Conservation (phyloP, 2,888 invertebrate species). For the Pachymerium ferrugineum region DNA sequence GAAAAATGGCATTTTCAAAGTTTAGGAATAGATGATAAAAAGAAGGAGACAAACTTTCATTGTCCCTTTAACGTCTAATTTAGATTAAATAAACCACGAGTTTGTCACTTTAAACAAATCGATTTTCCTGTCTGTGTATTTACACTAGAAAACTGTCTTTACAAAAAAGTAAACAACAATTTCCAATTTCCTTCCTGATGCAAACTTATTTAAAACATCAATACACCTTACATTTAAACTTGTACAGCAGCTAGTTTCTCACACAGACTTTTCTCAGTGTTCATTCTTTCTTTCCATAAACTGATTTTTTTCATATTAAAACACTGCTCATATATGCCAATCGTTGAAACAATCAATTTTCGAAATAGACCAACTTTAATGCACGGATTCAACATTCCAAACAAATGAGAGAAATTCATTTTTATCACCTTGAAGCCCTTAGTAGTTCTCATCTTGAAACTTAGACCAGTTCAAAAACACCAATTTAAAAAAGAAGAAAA, state of each 20-base stretch:
- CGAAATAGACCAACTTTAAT: neutral
- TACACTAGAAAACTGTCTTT: too few species aligned
- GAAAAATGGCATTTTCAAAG: too few species aligned
- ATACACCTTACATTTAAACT: neutral
- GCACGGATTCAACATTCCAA: neutral
- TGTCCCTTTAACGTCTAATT: too few species aligned
- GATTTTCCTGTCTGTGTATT: too few species aligned
- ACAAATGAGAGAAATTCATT: conserved; percentile 1
- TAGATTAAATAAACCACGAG: too few species aligned
- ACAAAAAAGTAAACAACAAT: too few species aligned
- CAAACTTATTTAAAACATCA: neutral
- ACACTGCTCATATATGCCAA: neutral
- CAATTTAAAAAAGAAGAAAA: neutral
- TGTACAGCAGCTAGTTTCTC: too few species aligned
- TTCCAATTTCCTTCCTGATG: neutral
- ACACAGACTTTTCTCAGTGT: too few species aligned
- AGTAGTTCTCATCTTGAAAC: neutral
- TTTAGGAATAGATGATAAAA: too few species aligned
- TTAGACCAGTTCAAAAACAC: neutral
- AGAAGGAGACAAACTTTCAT: too few species aligned
- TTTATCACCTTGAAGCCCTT: neutral
- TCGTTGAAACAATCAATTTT: neutral
- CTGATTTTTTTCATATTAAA: neutral
- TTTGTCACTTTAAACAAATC: too few species aligned
- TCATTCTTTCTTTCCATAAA: neutral